Evolutionary conservation across 2,888 invertebrate genomes (phyloP).

Genomic region (Aproaerema taeniolella): DNA sequence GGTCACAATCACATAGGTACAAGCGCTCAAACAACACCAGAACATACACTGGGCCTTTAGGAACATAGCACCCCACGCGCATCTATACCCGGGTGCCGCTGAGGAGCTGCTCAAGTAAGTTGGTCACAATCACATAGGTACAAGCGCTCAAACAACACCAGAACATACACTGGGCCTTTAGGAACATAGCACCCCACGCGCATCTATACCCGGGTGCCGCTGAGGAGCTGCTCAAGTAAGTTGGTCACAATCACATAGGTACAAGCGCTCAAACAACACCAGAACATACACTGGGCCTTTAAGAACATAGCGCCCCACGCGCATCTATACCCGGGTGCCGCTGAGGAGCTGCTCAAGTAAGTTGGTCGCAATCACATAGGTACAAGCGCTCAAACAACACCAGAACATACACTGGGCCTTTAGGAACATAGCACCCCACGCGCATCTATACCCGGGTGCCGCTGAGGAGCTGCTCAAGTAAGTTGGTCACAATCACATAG

Average conservation of each 20-base stretch:
- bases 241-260: slow-evolving; percentile 87
- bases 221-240: slow-evolving; percentile 89
- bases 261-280: slow-evolving; percentile 91
- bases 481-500: too few relatives aligned
- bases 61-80: slow-evolving; percentile 97
- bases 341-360: slow-evolving; percentile 91
- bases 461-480: slow-evolving; percentile 93
- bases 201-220: slow-evolving; percentile 95
- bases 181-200: slow-evolving; percentile 97
- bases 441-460: slow-evolving; percentile 93
- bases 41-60: slow-evolving; percentile 98
- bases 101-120: slow-evolving; percentile 89
- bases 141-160: slow-evolving; percentile 93
- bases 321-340: slow-evolving; percentile 93
- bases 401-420: slow-evolving; percentile 98
- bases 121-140: slow-evolving; percentile 87
- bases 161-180: slow-evolving; percentile 97
- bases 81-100: slow-evolving; percentile 93
- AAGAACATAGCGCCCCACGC: slow-evolving; percentile 98
- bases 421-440: slow-evolving; percentile 97
- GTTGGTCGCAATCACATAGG: too few relatives aligned
- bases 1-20: slow-evolving; percentile 88
- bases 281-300: slow-evolving; percentile 98
- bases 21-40: slow-evolving; percentile 93
- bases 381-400: too few relatives aligned